Evolutionary conservation across 2,797 vertebrate genomes (phyloP), one percentile per base, ranked within the genome.

Genomic region (Falco berigora): DNA sequence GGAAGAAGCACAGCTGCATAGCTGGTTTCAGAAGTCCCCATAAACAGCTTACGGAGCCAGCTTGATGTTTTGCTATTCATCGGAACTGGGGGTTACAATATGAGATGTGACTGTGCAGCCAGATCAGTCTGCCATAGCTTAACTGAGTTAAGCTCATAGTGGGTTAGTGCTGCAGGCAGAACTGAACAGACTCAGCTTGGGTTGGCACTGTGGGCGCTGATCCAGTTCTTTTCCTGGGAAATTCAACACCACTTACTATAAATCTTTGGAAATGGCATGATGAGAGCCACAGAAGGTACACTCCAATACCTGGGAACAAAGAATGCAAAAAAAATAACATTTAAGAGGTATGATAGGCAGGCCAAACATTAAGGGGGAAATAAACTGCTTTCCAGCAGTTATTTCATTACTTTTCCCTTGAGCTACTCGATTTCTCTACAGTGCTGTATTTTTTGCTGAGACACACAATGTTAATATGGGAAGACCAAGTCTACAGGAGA

Each of bases 101-200:
- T 24, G 36, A 2, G 12, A 25, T 0, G 7, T 6, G 23, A 46
- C 40, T 14, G 8, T 15, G 55, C 23, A n/a, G 36, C 25, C 34
- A 49, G 47, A 47, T 8, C 9, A 40, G 11, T 16, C 28, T 14
- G 7, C 14, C 11, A 55, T 30, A 55, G 30, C 24, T 86, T 27
- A 52, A 46, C 36, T 14, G 5, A 44, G 44, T 44, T 44, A 44
- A 44, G 18, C 44, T 44, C 44, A 44, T 19, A 18, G 28, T 15
- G 19, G 9, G 5, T 4, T 59, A 24, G 49, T 23, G 14, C 47
- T 34, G 5, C 10, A 9, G 1, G 1, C 7, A 7, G 36, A 36
- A 36, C 9, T 17, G 32, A 88, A 66, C 0, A 3, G 46, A 34
- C 34, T 53, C 50, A 9, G 53, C 58, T 66, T 27, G 16, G n/a